Conservation (phyloP, 2,888 invertebrate species). For the Apamea sordens region DNA sequence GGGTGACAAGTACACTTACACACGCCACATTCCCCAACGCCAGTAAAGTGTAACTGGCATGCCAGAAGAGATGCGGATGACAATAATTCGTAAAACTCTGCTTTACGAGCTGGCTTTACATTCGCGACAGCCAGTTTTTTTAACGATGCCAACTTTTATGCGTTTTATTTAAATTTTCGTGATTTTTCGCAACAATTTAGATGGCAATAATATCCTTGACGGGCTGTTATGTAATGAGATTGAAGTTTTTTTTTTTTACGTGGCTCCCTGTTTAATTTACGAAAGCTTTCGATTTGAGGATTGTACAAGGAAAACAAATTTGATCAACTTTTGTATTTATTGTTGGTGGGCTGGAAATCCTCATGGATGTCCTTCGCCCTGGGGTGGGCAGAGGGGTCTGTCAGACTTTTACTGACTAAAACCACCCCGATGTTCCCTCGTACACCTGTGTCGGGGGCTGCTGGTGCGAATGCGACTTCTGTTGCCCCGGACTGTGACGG, state of each 20-base stretch:
- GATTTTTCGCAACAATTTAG: conserved; percentile 63
- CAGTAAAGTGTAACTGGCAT: conserved; percentile 19
- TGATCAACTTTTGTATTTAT: neutral
- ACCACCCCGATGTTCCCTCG: neutral
- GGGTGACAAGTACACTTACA: conserved; percentile 5
- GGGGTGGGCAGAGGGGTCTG: neutral
- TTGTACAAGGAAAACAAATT: conserved; percentile 27
- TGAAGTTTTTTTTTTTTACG: conserved; percentile 36
- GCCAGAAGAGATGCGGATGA: conserved; percentile 40
- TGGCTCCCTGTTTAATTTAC: conserved; percentile 12
- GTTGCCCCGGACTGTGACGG: too few relatives aligned
- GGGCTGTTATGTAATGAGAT: conserved; percentile 47
- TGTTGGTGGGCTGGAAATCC: too few relatives aligned
- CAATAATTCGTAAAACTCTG: conserved; percentile 59
- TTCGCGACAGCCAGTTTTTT: conserved; percentile 52
- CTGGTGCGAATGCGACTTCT: too few relatives aligned
- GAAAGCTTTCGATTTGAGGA: neutral
- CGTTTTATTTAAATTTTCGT: conserved; percentile 62
- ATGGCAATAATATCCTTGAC: conserved; percentile 47
- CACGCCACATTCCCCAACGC: conserved; percentile 4
- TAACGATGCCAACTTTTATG: conserved; percentile 59
- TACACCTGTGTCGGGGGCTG: too few relatives aligned
- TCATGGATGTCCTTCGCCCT: too few relatives aligned
- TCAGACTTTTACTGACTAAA: neutral
- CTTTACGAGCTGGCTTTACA: conserved; percentile 62